phyloP scores from a whole-genome alignment of 2,113 vertebrate genomes.

The Arvicanthis niloticus region DNA sequence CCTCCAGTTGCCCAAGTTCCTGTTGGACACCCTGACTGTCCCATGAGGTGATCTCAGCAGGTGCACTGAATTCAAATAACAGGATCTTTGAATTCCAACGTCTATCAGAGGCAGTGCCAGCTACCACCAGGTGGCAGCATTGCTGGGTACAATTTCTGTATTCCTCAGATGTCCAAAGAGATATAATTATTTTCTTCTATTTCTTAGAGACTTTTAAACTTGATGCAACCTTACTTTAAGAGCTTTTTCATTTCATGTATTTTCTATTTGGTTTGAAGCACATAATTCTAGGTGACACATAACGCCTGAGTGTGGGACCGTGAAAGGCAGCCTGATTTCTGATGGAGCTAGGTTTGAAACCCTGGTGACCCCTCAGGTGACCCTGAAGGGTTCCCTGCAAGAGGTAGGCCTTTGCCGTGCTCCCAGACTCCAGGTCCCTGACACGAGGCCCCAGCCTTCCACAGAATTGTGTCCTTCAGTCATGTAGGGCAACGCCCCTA shows the following conservation, averaged over 20 bases:
- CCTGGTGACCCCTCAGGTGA: too few species aligned
- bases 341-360: too few species aligned
- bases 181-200: not conserved
- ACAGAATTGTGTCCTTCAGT: too few species aligned
- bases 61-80: not conserved
- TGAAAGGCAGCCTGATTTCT: too few species aligned
- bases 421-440: too few species aligned
- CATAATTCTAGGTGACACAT: constrained; percentile 17
- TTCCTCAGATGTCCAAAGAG: constrained; percentile 10
- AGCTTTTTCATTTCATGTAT: not conserved
- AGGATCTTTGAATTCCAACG: not conserved
- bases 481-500: too few species aligned
- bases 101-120: not conserved
- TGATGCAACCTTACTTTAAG: not conserved
- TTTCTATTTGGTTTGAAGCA: not conserved
- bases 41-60: not conserved
- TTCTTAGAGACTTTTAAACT: constrained; percentile 18
- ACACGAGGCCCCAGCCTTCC: too few species aligned
- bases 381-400: too few species aligned
- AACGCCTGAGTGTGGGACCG: not conserved
- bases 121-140: not conserved
- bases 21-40: not conserved
- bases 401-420: too few species aligned
- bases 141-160: not conserved
- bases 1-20: not conserved